A percentile compares a stretch with the other conserved stretches of the same genome.
These are phyloP conservation scores for Steatocranus sp. DNA, from an alignment of 2,797 vertebrate genomes.

Conservation along the genomic window DNA sequence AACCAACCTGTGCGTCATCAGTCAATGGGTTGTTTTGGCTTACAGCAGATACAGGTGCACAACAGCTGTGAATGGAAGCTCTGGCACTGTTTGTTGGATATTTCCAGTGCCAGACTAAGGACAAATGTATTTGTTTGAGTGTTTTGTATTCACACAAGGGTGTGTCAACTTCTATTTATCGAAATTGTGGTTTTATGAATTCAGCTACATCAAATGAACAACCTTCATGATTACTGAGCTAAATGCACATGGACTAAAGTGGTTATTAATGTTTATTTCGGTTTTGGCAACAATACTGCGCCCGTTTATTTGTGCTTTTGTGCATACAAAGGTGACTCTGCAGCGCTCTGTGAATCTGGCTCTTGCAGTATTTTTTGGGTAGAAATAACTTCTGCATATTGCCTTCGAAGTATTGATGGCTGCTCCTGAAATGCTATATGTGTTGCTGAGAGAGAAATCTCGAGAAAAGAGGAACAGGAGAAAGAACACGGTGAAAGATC, in stretches of 20 bases:
- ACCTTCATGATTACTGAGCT: not conserved
- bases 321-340: not conserved
- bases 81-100: not conserved
- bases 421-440: not conserved
- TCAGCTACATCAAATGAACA: not conserved
- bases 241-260: not conserved
- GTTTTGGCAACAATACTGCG: not conserved
- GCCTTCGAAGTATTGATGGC: not conserved
- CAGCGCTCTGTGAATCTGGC: not conserved
- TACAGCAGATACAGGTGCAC: conserved; percentile 12
- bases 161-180: not conserved
- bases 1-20: conserved; percentile 1
- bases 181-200: not conserved
- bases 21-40: conserved; percentile 12
- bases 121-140: conserved; percentile 22
- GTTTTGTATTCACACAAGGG: not conserved
- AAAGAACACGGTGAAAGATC: conserved; percentile 17
- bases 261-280: not conserved
- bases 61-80: conserved; percentile 13
- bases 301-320: not conserved
- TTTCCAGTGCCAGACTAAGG: conserved; percentile 2
- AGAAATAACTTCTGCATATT: conserved; percentile 12
- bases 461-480: not conserved
- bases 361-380: not conserved
- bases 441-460: not conserved